A percentile compares a stretch with the other conserved stretches of the same genome.
Conservation (phyloP, 1,140 invertebrate genomes). For the Oryctes rhinoceros region DNA sequence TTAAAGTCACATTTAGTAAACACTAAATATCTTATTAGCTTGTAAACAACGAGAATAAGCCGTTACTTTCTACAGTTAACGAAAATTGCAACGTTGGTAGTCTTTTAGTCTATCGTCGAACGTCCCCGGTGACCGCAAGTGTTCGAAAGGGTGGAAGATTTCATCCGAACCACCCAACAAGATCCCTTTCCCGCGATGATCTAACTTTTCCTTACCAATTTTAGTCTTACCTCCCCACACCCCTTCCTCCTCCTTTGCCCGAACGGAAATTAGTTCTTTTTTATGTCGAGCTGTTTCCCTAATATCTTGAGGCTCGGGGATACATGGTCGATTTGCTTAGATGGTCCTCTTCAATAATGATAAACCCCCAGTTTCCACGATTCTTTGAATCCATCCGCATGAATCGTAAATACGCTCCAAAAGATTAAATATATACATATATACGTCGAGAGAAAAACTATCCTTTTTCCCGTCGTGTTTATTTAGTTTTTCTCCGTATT, state of each 20-base stretch:
- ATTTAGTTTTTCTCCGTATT: no score
- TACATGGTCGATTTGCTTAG: constrained; percentile 51
- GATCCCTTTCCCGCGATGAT: neutral
- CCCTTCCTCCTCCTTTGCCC: constrained; percentile 34
- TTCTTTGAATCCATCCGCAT: neutral
- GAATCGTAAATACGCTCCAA: neutral
- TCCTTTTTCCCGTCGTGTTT: no score
- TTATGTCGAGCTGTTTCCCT: constrained; percentile 50
- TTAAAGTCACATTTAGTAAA: constrained; percentile 14
- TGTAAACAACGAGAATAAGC: neutral
- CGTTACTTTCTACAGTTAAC: constrained; percentile 4
- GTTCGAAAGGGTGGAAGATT: constrained; percentile 44
- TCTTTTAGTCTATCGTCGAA: constrained; percentile 47
- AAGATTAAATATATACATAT: no score
- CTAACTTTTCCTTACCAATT: constrained; percentile 46
- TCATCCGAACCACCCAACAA: constrained; percentile 11
- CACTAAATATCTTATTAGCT: constrained; percentile 27
- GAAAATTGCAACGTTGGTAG: constrained; percentile 27
- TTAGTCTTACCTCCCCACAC: constrained; percentile 45
- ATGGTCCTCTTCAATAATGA: constrained; percentile 39
- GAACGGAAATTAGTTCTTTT: constrained; percentile 53
- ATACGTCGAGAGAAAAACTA: no score
- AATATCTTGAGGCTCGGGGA: constrained; percentile 49
- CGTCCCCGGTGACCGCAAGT: constrained; percentile 50
- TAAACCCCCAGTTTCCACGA: neutral